Evolutionary conservation across 2,888 invertebrate species (phyloP).

Genomic region (Volucella inanis): DNA sequence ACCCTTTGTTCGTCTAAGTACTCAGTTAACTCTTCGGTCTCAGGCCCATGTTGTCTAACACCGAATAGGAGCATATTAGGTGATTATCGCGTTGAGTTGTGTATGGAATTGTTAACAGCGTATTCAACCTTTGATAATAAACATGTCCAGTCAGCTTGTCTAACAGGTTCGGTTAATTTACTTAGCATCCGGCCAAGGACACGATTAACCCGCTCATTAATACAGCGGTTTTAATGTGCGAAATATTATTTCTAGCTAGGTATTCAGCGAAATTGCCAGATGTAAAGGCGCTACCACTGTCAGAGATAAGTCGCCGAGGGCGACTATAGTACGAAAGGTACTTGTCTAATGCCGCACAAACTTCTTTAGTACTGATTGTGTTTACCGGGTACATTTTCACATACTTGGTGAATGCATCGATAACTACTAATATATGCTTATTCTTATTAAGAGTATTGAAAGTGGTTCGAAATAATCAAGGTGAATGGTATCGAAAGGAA

Average conservation of each 20-base stretch:
- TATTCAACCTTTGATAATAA: too few species aligned
- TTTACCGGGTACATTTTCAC: slow-evolving; percentile 41
- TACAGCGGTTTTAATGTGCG: slow-evolving; percentile 22
- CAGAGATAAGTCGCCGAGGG: slow-evolving; percentile 45
- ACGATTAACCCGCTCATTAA: too few species aligned
- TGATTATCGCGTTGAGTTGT: too few species aligned
- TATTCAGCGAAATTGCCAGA: slow-evolving; percentile 11
- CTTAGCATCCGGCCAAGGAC: too few species aligned
- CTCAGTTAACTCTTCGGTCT: slow-evolving; percentile 27
- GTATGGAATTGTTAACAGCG: too few species aligned
- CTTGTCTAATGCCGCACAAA: slow-evolving; percentile 51
- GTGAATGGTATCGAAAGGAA: slow-evolving; percentile 77
- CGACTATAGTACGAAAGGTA: slow-evolving; percentile 64
- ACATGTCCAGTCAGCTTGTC: too few species aligned
- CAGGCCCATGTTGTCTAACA: slow-evolving; percentile 21
- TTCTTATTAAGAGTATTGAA: slow-evolving; percentile 42
- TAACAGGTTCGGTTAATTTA: too few species aligned
- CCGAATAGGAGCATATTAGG: slow-evolving; percentile 17
- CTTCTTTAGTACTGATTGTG: slow-evolving; percentile 43
- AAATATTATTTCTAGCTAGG: slow-evolving; percentile 7
- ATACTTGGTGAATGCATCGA: slow-evolving; percentile 53
- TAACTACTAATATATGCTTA: slow-evolving; percentile 41
- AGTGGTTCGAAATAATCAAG: slow-evolving; percentile 81
- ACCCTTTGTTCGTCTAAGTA: slow-evolving; percentile 24
- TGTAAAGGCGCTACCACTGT: slow-evolving; percentile 7